A percentile compares a stretch with the other conserved stretches of the same genome.
phyloP scores from a whole-genome alignment of 2,888 invertebrate species.

The Sepiola atlantica region DNA sequence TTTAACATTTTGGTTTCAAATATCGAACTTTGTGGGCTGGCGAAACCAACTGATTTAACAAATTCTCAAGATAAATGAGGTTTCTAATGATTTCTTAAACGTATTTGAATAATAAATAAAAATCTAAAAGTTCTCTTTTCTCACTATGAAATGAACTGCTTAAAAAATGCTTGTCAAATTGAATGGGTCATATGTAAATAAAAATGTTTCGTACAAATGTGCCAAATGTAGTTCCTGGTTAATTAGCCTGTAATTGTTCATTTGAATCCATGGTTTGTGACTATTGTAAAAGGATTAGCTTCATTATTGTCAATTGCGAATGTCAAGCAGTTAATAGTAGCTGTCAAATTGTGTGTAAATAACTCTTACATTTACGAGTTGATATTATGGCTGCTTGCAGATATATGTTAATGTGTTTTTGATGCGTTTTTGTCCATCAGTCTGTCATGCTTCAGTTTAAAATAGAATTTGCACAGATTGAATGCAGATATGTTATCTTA shows the following conservation, averaged over 20 bases:
- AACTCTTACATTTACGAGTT: background rate
- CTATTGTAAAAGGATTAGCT: background rate
- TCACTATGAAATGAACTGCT: background rate
- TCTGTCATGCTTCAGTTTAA: too few species aligned
- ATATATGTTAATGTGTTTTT: background rate
- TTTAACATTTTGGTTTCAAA: too few species aligned
- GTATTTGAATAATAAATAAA: background rate
- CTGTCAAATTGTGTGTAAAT: background rate
- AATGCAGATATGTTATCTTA: too few species aligned
- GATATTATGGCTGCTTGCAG: background rate
- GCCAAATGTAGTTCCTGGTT: background rate
- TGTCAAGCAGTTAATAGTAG: background rate
- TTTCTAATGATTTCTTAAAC: background rate
- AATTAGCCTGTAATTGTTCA: constrained; percentile 32
- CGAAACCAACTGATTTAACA: background rate
- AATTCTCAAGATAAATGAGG: background rate
- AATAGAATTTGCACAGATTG: too few species aligned
- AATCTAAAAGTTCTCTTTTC: background rate
- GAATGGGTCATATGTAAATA: background rate
- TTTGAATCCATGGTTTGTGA: constrained; percentile 32
- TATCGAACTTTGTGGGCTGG: too few species aligned
- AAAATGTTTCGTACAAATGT: constrained; percentile 19
- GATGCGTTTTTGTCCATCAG: too few species aligned
- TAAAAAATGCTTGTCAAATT: background rate
- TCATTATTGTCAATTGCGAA: background rate